Evolutionary conservation across 1,140 invertebrate species (phyloP).

Genomic region (Caerostris extrusa): DNA sequence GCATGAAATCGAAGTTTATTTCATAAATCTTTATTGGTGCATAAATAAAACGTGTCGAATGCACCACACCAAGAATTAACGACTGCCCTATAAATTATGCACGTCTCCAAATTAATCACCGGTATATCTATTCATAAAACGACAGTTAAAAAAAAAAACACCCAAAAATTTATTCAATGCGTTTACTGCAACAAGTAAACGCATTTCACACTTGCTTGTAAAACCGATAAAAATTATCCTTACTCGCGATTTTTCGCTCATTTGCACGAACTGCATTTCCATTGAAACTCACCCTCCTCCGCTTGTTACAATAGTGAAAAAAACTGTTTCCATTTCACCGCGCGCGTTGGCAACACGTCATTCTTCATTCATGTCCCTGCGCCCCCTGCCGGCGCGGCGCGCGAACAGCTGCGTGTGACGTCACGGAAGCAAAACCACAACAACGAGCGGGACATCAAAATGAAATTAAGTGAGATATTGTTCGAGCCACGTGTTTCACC

Average conservation of each 20-base stretch:
- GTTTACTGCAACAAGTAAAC: slow-evolving; percentile 18
- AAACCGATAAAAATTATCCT: slow-evolving; percentile 62
- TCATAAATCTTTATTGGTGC: no score
- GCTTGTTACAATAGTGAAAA: slow-evolving; percentile 32
- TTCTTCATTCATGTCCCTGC: slow-evolving; percentile 59
- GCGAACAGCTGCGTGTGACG: slow-evolving; percentile 69
- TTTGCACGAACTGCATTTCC: slow-evolving; percentile 35
- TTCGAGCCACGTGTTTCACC: slow-evolving; percentile 63
- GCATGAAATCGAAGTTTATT: no score
- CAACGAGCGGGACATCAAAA: slow-evolving; percentile 68
- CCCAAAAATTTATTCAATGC: slow-evolving; percentile 5
- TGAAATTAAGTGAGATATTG: slow-evolving; percentile 76
- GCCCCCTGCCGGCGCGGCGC: slow-evolving; percentile 61
- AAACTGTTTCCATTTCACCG: slow-evolving; percentile 70
- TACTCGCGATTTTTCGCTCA: slow-evolving; percentile 66
- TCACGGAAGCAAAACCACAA: slow-evolving; percentile 67
- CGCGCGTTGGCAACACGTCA: slow-evolving; percentile 71
- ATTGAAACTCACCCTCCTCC: neutral
- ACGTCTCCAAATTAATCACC: neutral
- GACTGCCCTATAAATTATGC: neutral
- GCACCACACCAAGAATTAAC: neutral
- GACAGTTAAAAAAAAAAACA: neutral
- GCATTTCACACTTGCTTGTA: slow-evolving; percentile 46
- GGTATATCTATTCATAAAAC: neutral
- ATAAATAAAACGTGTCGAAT: neutral